Evolutionary conservation across 2,113 vertebrate genomes (phyloP), one percentile per base, ranked within the genome.

Genomic region (Muscicapa adusta): DNA sequence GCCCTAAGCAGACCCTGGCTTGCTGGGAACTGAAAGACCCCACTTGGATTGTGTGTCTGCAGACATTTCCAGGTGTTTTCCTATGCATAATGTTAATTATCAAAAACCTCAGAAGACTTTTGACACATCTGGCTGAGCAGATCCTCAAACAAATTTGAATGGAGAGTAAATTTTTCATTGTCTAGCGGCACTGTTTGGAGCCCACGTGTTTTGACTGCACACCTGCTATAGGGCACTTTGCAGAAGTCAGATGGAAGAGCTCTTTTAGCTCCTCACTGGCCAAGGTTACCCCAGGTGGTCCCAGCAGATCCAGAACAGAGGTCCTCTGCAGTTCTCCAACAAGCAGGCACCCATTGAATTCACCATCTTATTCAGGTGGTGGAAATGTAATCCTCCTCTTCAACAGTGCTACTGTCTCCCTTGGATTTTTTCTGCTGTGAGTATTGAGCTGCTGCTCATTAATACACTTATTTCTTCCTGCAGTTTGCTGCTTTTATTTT

Each of bases 401-500:
- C 33, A 43, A 14, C 36, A 43, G 25, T 42, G n/a, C 60, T 22
- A 23, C 33, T 1, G 0, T 31, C 18, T 83, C n/a, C 22, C 9
- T 58, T 2, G 3, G 36, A 51, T 73, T 84, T 79, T 48, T 74
- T 36, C 50, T 84, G 29, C 61, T 76, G 45, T 73, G 25, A 9
- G 9, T 92, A 66, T 74, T 6, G 0, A 57, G 60, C 42, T 86
- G 7, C 48, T n/a, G 4, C 68, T 96, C 80, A 63, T 94, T 91
- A 89, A 77, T 31, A 78, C 5, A 24, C 23, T 72, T 84, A 66
- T 11, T 92, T 31, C 43, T 86, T 89, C 63, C 50, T 91, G 31
- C 47, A 88, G 47, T 71, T 87, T 91, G 12, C 33, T n/a, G 38
- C 61, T 88, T 61, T 81, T 81, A 70, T 93, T 95, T 70, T 47